These are phyloP conservation scores for Enteromius viviparus DNA, from an alignment of 2,797 vertebrate species.

Conservation along the genomic window DNA sequence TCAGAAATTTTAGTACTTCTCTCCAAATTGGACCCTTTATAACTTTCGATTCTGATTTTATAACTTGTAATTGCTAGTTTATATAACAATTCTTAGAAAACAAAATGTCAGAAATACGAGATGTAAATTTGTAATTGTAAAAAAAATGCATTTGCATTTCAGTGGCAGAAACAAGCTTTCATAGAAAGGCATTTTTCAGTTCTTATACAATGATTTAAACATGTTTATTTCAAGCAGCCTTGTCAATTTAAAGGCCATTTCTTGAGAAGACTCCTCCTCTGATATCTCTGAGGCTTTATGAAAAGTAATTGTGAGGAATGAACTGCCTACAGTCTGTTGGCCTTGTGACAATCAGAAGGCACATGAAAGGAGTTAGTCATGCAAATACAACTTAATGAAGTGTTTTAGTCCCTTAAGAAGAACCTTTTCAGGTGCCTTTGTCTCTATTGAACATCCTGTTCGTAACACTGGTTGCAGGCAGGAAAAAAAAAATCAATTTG, in stretches of 20 bases:
- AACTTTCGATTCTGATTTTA: background rate
- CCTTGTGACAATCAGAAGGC: constrained; percentile 41
- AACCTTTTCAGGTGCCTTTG: constrained; percentile 55
- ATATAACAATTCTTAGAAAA: background rate
- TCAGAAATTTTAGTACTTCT: background rate
- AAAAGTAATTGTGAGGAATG: constrained; percentile 60
- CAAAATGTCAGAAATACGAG: background rate
- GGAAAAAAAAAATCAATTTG: constrained; percentile 40
- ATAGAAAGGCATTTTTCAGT: background rate
- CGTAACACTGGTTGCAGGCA: constrained; percentile 51
- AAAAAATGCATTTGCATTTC: background rate
- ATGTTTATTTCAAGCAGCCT: constrained; percentile 9
- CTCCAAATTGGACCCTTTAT: background rate
- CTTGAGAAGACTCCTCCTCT: background rate
- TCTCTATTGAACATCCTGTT: constrained; percentile 49
- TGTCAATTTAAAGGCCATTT: constrained; percentile 20
- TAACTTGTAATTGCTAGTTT: background rate
- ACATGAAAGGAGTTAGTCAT: constrained; percentile 58
- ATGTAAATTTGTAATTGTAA: too few species aligned
- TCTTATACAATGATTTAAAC: background rate
- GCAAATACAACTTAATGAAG: constrained; percentile 62
- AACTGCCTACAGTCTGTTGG: constrained; percentile 47
- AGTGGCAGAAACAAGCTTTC: background rate
- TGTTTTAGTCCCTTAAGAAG: constrained; percentile 50
- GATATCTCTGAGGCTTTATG: constrained; percentile 24